Conservation (phyloP, 2,113 vertebrate species). For the Sapayoa aenigma region DNA sequence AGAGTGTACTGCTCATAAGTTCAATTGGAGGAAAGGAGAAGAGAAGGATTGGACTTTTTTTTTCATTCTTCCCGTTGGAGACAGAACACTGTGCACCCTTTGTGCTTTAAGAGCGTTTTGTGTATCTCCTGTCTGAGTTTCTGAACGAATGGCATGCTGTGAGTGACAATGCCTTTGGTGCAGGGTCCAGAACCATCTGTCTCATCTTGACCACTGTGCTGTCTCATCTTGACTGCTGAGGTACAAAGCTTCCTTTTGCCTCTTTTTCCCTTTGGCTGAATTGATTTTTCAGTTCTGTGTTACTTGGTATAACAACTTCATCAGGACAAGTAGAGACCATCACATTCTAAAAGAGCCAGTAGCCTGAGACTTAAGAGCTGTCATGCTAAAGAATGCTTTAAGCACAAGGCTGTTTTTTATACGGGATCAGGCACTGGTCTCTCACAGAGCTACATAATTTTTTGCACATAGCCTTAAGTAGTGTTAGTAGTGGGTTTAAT, state of each 20-base stretch:
- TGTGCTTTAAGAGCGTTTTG: background rate
- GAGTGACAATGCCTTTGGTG: background rate
- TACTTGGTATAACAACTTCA: background rate
- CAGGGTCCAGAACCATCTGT: background rate
- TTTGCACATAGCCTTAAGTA: background rate
- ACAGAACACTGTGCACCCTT: background rate
- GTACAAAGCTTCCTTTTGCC: background rate
- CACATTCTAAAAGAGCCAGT: background rate
- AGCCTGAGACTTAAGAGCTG: background rate
- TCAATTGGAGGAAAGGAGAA: background rate
- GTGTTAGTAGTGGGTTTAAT: background rate
- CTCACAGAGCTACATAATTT: background rate
- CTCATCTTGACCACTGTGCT: background rate
- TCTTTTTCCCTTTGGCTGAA: background rate
- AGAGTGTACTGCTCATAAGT: background rate
- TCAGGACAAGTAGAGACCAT: background rate
- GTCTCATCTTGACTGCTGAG: background rate
- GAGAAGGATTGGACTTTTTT: background rate
- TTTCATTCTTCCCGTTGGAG: background rate
- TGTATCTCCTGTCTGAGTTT: background rate
- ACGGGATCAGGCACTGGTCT: background rate
- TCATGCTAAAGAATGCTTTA: background rate
- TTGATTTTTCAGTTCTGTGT: background rate
- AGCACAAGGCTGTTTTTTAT: background rate
- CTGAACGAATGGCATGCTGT: background rate